phyloP scores from a whole-genome alignment of 2,888 invertebrate genomes.

The Cephus runcator region DNA sequence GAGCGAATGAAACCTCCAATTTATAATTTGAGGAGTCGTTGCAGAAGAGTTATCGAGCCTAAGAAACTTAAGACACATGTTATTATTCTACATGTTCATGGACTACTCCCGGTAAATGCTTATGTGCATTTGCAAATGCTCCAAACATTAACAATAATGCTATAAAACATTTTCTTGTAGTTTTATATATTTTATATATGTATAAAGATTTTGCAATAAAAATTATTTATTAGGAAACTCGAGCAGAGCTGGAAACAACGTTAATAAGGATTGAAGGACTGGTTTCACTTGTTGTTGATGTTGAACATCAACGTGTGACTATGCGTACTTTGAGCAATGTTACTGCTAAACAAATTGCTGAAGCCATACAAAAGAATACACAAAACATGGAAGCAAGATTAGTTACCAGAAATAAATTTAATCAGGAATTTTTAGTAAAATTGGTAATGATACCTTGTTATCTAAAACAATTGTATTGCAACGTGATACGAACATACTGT shows the following conservation, averaged over 20 bases:
- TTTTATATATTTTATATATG: conserved; percentile 4
- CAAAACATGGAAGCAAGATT: conserved; percentile 61
- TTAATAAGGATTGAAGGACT: conserved; percentile 63
- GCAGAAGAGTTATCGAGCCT: conserved; percentile 61
- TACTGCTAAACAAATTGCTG: conserved; percentile 61
- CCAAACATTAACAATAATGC: not conserved
- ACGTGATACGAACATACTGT: not conserved
- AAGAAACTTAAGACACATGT: conserved; percentile 61
- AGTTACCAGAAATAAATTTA: conserved; percentile 62
- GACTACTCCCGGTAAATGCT: conserved; percentile 54
- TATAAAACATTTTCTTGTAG: not conserved
- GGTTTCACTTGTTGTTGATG: conserved; percentile 63
- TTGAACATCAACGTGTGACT: conserved; percentile 64
- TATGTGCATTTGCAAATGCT: not conserved
- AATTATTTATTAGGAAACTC: conserved; percentile 51
- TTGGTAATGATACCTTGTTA: conserved; percentile 40
- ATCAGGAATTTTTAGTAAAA: conserved; percentile 63
- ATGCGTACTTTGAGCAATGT: conserved; percentile 63
- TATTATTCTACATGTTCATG: conserved; percentile 58
- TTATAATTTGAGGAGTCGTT: conserved; percentile 61
- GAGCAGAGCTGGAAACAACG: conserved; percentile 60
- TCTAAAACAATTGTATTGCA: not conserved
- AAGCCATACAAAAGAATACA: conserved; percentile 59
- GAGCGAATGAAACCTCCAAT: conserved; percentile 63
- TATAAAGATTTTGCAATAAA: not conserved